These are phyloP conservation scores for Meriones unguiculatus DNA, from an alignment of 2,113 vertebrate genomes.

Conservation along the genomic window DNA sequence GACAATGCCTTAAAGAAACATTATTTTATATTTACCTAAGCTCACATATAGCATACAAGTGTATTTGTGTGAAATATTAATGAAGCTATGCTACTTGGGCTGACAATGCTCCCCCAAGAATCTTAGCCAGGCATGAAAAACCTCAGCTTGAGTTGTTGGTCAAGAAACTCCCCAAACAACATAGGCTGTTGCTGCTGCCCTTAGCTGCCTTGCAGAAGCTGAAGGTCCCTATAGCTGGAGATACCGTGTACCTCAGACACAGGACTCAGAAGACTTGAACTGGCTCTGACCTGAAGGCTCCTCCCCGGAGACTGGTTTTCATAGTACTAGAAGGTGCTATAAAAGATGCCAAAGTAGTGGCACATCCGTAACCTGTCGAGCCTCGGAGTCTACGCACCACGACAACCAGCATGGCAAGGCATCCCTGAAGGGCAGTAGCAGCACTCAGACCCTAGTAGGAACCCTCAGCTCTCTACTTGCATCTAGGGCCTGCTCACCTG, in stretches of 20 bases:
- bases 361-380: background rate
- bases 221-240: background rate
- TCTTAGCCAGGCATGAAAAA: background rate
- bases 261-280: background rate
- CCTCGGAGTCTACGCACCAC: background rate
- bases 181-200: background rate
- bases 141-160: background rate
- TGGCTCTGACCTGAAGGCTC: background rate
- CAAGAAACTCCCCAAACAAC: background rate
- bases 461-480: background rate
- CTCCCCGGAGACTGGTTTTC: background rate
- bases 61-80: background rate
- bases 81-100: background rate
- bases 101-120: background rate
- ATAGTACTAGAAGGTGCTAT: background rate
- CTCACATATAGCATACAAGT: background rate
- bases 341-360: background rate
- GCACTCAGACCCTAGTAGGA: background rate
- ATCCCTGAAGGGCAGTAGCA: background rate
- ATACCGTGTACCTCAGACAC: background rate
- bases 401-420: background rate
- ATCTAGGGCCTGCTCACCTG: background rate
- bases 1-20: background rate
- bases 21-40: background rate
- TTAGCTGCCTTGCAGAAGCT: background rate